Conservation (phyloP, 2,113 vertebrate genomes). For the Symphodus melops region DNA sequence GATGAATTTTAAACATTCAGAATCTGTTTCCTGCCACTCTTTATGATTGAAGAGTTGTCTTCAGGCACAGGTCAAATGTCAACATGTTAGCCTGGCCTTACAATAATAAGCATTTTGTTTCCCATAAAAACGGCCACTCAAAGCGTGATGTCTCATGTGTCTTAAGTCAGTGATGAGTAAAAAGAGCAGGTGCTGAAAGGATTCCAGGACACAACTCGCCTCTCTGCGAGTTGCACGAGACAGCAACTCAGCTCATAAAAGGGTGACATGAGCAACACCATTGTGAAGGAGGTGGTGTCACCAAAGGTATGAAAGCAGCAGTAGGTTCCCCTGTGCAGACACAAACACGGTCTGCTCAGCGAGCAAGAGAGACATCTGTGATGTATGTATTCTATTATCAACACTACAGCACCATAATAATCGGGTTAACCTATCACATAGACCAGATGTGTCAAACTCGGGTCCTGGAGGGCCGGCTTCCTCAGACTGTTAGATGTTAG, state of each 20-base stretch:
- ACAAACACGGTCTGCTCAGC: neutral
- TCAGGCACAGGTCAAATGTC: neutral
- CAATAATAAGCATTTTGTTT: neutral
- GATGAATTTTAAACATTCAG: too few species aligned
- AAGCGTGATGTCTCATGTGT: neutral
- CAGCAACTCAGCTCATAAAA: neutral
- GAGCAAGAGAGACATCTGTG: too few species aligned
- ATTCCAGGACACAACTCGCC: neutral
- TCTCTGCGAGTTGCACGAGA: neutral
- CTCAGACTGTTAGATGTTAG: too few species aligned
- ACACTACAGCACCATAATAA: neutral
- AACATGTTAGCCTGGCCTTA: neutral
- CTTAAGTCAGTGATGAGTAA: neutral
- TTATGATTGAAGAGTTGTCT: neutral
- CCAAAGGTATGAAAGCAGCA: neutral
- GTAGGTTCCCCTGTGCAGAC: neutral
- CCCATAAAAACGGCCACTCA: neutral
- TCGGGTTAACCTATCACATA: neutral
- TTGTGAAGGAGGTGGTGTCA: neutral
- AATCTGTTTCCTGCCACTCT: neutral
- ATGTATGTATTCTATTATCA: too few species aligned
- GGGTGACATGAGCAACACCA: neutral
- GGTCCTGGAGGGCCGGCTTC: too few species aligned
- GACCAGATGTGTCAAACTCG: too few species aligned
- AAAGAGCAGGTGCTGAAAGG: neutral